These are phyloP conservation scores for Drosophila neutralis DNA, from an alignment of 2,888 invertebrate genomes.

Conservation along the genomic window DNA sequence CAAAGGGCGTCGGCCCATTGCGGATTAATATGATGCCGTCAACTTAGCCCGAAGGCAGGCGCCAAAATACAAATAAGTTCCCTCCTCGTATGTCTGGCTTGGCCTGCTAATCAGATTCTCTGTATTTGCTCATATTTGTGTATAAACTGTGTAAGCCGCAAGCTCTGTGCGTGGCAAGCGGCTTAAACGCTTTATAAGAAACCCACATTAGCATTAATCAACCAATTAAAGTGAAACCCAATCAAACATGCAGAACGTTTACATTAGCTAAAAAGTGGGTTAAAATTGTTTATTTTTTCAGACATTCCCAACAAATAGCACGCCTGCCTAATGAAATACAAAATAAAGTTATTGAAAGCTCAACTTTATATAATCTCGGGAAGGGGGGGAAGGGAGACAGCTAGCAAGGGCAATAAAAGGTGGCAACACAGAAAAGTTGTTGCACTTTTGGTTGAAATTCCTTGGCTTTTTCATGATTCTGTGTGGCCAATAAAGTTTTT, in stretches of 20 bases:
- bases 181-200: conserved; percentile 38
- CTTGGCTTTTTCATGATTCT: conserved; percentile 64
- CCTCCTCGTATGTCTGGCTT: not conserved
- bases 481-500: conserved; percentile 64
- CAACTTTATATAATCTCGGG: conserved; percentile 27
- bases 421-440: conserved; percentile 63
- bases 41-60: conserved; percentile 19
- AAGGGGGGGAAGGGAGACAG: not conserved
- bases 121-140: conserved; percentile 11
- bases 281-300: not conserved
- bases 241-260: conserved; percentile 4
- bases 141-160: conserved; percentile 15
- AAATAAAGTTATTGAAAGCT: conserved; percentile 23
- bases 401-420: conserved; percentile 13
- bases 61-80: conserved; percentile 6
- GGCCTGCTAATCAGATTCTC: conserved; percentile 3
- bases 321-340: conserved; percentile 36
- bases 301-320: conserved; percentile 29
- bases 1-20: conserved; percentile 18
- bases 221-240: conserved; percentile 28
- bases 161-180: conserved; percentile 2
- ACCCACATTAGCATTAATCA: conserved; percentile 29
- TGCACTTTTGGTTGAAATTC: conserved; percentile 76
- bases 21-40: conserved; percentile 30
- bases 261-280: not conserved